These are phyloP conservation scores for Mustela lutreola DNA, from an alignment of 2,113 vertebrate species.

Conservation along the genomic window DNA sequence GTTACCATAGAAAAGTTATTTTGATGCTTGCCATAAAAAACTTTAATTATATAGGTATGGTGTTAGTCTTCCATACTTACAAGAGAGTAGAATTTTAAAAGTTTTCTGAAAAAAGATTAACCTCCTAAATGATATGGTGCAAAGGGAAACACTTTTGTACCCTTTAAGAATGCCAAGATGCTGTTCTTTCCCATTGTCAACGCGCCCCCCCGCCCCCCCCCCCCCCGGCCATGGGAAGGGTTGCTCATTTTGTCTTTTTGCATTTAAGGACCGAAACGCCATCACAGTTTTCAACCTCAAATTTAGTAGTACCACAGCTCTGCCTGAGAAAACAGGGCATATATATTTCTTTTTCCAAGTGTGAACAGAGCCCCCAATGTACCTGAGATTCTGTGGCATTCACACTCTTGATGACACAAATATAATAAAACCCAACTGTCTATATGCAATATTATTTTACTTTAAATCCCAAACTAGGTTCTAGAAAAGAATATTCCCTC, in stretches of 20 bases:
- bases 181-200: neutral
- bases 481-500: neutral
- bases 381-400: neutral
- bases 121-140: neutral
- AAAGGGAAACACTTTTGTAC: neutral
- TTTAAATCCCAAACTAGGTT: conserved; percentile 27
- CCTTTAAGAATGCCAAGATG: neutral
- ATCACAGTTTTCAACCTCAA: conserved; percentile 47
- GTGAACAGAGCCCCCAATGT: neutral
- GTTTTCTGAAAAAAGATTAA: neutral
- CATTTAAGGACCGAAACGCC: conserved; percentile 8
- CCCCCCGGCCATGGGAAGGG: neutral
- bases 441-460: conserved; percentile 4
- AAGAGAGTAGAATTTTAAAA: neutral
- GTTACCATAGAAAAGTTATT: neutral
- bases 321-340: neutral
- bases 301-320: conserved; percentile 22
- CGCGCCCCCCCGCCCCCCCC: fast-evolving
- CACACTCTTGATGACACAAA: neutral
- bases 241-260: neutral
- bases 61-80: neutral
- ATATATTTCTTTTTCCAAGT: neutral
- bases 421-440: neutral
- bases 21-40: neutral
- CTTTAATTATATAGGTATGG: neutral